phyloP scores from a whole-genome alignment of 2,888 invertebrate genomes.

The Apotomis capreana region DNA sequence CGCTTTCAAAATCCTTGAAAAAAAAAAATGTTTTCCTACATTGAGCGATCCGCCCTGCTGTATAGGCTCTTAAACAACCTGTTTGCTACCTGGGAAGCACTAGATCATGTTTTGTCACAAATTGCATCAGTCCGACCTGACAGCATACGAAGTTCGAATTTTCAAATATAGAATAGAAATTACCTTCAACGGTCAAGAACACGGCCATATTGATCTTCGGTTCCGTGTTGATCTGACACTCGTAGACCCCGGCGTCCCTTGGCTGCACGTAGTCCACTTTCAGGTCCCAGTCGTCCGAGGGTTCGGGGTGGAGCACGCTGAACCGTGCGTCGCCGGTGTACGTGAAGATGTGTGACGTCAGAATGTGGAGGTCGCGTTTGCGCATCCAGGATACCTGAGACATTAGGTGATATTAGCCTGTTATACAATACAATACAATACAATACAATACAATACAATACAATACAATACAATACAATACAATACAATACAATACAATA shows the following conservation, averaged over 20 bases:
- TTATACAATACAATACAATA: neutral
- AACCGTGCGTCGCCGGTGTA: slow-evolving; percentile 95
- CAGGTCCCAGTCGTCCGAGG: slow-evolving; percentile 94
- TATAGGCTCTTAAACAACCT: too few species aligned
- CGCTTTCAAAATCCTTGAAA: too few species aligned
- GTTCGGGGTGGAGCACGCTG: slow-evolving; percentile 92
- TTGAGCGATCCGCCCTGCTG: too few species aligned
- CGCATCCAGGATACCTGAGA: slow-evolving; percentile 92
- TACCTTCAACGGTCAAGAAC: slow-evolving; percentile 91
- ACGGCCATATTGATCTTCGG: slow-evolving; percentile 95
- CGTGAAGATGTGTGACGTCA: slow-evolving; percentile 91
- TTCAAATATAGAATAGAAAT: neutral
- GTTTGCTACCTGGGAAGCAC: too few species aligned
- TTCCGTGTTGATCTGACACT: slow-evolving; percentile 95
- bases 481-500: too few species aligned
- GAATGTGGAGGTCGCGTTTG: slow-evolving; percentile 91
- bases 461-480: too few species aligned
- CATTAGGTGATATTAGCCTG: neutral
- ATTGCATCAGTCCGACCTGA: too few species aligned
- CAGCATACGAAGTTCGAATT: too few species aligned
- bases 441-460: too few species aligned
- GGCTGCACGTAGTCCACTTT: slow-evolving; percentile 92
- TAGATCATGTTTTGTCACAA: too few species aligned
- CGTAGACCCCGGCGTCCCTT: slow-evolving; percentile 92
- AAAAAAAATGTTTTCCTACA: too few species aligned